Base-by-base conservation (phyloP, 2,113 vertebrate genomes). In the Rhinolophus sinicus region DNA sequence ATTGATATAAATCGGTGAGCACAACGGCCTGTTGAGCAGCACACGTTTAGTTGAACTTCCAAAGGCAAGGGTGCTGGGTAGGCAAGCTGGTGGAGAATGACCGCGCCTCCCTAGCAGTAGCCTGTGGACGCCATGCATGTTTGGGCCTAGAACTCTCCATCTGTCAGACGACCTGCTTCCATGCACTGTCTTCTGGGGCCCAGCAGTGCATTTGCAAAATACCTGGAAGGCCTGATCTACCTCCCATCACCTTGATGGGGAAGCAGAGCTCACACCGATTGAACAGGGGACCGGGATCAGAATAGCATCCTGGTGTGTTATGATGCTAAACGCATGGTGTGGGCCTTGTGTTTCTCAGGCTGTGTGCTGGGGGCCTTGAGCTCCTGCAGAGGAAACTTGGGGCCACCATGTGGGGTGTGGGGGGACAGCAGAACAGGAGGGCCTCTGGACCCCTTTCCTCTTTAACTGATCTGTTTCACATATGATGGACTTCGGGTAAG, bases 281-380 rank as follows among this genome's bases (percentile, higher is more conserved):
- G 77, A 82, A 50, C 33, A 77, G 7, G 7, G n/a, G 69, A 35
- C 52, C 38, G 12, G 19, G 19, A 26, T 70, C 65, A 64, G 38
- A 35, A 35, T 4, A 40, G 11, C 24, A 44, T 2, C 2, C 2
- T 24, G 47, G 60, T 15, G 16, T 65, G 44, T 70, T 4, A 2
- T 28, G 9, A 15, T 7, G n/a, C 38, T 76, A 19, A 87, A 3
- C 0, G 0, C 8, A 13, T 16, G 40, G 21, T 0, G 0, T 52
- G 67, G 58, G 76, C 5, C 40, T 52, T 26, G 18, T 14, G 40
- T 60, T 44, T 24, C 70, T 54, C 47, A 21, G 50, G 10, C 62
- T 87, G 30, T 75, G 60, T 54, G 56, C 44, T 21, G 28, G 69
- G 92, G 28, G 24, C 26, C 26, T 28, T 15, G 69, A 38, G 21